Evolutionary conservation across 2,888 invertebrate genomes (phyloP).

Genomic region (Frankliniella intonsa): DNA sequence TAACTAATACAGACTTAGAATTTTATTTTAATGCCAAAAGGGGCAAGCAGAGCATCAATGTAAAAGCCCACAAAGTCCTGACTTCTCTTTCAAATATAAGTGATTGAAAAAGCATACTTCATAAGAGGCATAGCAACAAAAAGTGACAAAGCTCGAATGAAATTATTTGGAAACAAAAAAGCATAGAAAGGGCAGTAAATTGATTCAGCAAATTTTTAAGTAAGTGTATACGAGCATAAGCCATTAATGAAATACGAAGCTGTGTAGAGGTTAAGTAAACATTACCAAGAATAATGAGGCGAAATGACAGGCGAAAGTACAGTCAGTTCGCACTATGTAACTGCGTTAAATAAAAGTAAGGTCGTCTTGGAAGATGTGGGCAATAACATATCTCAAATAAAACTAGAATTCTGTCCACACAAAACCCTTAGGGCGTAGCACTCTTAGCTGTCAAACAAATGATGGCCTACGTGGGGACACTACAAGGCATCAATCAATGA

Average conservation of each 20-base stretch:
- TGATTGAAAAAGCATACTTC: no score
- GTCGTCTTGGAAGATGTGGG: background rate
- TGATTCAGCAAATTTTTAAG: background rate
- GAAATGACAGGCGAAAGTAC: background rate
- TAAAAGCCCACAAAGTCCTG: no score
- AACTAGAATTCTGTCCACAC: background rate
- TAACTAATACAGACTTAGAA: no score
- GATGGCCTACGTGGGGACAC: constrained; percentile 14
- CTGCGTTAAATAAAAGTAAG: background rate
- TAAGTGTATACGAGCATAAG: no score
- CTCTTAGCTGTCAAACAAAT: constrained; percentile 6
- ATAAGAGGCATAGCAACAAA: no score
- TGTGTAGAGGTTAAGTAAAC: background rate
- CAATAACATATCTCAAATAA: background rate
- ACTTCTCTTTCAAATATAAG: no score
- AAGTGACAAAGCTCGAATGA: background rate
- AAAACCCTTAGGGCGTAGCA: background rate
- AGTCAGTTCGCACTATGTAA: background rate
- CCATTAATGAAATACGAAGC: background rate
- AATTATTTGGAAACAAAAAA: background rate
- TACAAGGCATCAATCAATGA: background rate
- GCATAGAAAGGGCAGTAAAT: background rate
- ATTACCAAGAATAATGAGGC: background rate
- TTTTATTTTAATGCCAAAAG: no score
- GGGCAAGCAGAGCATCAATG: no score